A percentile compares a stretch with the other conserved stretches of the same genome.
These are phyloP conservation scores for Caenorhabditis plicata DNA, from an alignment of 2,888 invertebrate species.

Conservation along the genomic window DNA sequence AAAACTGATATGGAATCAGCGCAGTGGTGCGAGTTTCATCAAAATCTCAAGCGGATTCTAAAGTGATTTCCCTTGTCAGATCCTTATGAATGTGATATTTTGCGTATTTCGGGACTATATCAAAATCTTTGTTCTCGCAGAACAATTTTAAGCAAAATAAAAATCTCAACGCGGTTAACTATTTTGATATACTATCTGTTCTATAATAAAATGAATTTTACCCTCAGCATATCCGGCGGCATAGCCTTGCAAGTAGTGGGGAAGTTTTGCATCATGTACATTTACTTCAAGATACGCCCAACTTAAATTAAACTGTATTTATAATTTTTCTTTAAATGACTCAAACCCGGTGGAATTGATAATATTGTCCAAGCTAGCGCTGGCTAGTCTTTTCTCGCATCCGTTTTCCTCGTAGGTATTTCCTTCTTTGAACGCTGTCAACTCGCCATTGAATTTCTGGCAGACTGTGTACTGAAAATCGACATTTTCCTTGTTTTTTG, in stretches of 20 bases:
- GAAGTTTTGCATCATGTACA: slow-evolving; percentile 40
- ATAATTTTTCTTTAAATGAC: neutral
- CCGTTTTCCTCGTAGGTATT: slow-evolving; percentile 15
- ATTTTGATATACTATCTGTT: too few relatives aligned
- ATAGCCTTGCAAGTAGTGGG: slow-evolving; percentile 56
- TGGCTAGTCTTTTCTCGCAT: slow-evolving; percentile 46
- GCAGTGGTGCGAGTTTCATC: too few relatives aligned
- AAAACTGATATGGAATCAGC: too few relatives aligned
- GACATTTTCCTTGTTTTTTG: slow-evolving; percentile 5
- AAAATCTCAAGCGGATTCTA: too few relatives aligned
- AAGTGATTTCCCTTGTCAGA: too few relatives aligned
- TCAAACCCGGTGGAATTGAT: slow-evolving; percentile 52
- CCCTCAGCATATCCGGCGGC: slow-evolving; percentile 62
- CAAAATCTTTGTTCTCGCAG: too few relatives aligned
- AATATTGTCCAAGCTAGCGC: slow-evolving; percentile 38
- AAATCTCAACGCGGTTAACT: too few relatives aligned
- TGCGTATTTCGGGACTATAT: too few relatives aligned
- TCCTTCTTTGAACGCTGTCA: slow-evolving; percentile 38
- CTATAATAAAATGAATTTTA: slow-evolving; percentile 6
- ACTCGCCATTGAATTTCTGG: slow-evolving; percentile 26
- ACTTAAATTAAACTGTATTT: slow-evolving; percentile 6
- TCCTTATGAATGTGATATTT: too few relatives aligned
- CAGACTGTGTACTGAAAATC: slow-evolving; percentile 41
- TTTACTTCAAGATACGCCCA: slow-evolving; percentile 61
- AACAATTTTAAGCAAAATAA: too few relatives aligned